These are phyloP conservation scores for Acestrorhynchus altus DNA, from an alignment of 2,797 vertebrate genomes.

Conservation along the genomic window DNA sequence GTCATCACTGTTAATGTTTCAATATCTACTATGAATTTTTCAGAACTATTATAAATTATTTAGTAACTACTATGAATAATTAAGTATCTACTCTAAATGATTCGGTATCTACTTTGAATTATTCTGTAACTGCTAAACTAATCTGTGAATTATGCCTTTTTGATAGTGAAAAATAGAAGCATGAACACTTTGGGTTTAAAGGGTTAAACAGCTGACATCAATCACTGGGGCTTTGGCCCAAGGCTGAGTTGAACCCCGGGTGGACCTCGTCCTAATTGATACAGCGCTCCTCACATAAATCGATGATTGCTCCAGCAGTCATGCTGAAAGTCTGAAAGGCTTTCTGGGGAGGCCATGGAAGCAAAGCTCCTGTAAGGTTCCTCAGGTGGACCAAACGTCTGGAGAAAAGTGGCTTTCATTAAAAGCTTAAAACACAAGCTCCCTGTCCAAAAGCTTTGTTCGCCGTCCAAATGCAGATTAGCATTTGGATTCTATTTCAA, in stretches of 20 bases:
- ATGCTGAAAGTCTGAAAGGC: constrained; percentile 14
- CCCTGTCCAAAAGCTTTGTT: constrained; percentile 52
- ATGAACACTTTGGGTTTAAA: background rate
- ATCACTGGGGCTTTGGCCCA: constrained; percentile 55
- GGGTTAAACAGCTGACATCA: constrained; percentile 70
- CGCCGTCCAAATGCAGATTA: constrained; percentile 63
- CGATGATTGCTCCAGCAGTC: constrained; percentile 50
- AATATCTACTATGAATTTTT: background rate
- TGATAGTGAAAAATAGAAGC: background rate
- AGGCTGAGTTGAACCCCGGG: constrained; percentile 44
- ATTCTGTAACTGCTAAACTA: background rate
- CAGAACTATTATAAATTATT: background rate
- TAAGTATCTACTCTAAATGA: too few species aligned
- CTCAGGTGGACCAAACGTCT: constrained; percentile 57
- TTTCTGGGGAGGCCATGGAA: constrained; percentile 20
- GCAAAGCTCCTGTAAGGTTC: constrained; percentile 51
- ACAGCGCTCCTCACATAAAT: constrained; percentile 70
- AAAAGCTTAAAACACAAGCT: constrained; percentile 55
- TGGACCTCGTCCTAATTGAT: constrained; percentile 59
- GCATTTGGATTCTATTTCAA: constrained; percentile 49
- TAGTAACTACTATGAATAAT: background rate
- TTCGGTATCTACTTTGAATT: too few species aligned
- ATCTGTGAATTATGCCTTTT: background rate
- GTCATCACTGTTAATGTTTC: background rate
- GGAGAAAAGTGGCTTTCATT: constrained; percentile 59